A percentile compares a stretch with the other conserved stretches of the same genome.
Conservation (phyloP, 2,888 invertebrate genomes). For the Gastrophysa polygoni region DNA sequence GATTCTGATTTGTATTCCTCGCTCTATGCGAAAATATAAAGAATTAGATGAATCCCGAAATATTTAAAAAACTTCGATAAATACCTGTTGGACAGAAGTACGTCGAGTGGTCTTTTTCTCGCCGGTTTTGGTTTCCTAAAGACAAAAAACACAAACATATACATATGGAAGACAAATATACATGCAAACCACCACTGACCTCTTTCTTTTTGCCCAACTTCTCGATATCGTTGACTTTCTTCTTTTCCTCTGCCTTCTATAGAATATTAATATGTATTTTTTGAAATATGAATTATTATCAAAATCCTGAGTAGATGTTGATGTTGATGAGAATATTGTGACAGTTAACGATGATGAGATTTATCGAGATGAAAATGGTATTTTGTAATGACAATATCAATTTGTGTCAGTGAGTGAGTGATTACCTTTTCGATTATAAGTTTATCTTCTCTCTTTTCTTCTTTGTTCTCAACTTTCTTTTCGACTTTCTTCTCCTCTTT, state of each 20-base stretch:
- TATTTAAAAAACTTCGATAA: conserved; percentile 3
- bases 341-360: too few relatives aligned
- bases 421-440: conserved; percentile 32
- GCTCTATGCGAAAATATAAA: conserved; percentile 41
- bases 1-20: conserved; percentile 55
- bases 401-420: not conserved
- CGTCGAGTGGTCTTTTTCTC: conserved; percentile 61
- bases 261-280: not conserved
- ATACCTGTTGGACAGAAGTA: conserved; percentile 52
- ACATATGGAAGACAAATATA: conserved; percentile 27
- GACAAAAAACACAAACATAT: conserved; percentile 35
- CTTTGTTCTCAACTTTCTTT: conserved; percentile 51
- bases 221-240: conserved; percentile 53
- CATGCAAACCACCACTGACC: conserved; percentile 42
- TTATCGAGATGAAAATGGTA: too few relatives aligned
- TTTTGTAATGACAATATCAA: too few relatives aligned
- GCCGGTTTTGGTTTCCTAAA: conserved; percentile 64
- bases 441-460: conserved; percentile 40
- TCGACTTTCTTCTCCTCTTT: conserved; percentile 45
- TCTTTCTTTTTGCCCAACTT: conserved; percentile 49
- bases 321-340: not conserved
- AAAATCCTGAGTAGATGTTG: not conserved
- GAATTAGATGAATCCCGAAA: conserved; percentile 1
- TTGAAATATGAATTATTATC: not conserved
- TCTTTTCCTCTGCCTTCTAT: conserved; percentile 51